Evolutionary conservation across 2,888 invertebrate genomes (phyloP).

Genomic region (Drosophila subsilvestris): DNA sequence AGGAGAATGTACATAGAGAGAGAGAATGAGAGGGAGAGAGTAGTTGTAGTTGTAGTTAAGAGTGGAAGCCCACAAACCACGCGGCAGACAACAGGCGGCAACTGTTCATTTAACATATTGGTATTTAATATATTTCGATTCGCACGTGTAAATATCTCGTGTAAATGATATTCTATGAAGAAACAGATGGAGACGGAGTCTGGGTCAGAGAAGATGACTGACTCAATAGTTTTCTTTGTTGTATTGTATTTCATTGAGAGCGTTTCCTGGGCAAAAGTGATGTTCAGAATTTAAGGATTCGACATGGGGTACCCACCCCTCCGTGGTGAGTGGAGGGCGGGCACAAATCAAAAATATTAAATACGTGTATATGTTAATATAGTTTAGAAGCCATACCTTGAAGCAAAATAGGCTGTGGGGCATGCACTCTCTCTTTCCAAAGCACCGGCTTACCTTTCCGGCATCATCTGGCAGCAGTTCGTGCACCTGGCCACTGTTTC

Average conservation of each 20-base stretch:
- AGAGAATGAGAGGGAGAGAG: constrained; percentile 18
- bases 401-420: constrained; percentile 93
- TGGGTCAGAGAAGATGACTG: constrained; percentile 12
- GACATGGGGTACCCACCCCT: constrained; percentile 11
- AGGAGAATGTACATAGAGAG: constrained; percentile 48
- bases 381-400: constrained; percentile 88
- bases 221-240: constrained; percentile 6
- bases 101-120: constrained; percentile 79
- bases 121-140: constrained; percentile 82
- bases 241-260: constrained; percentile 10
- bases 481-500: constrained; percentile 60
- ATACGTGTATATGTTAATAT: constrained; percentile 83
- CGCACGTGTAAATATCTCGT: constrained; percentile 28
- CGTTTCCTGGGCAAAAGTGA: constrained; percentile 46
- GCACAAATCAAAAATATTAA: constrained; percentile 81
- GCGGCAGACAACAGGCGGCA: constrained; percentile 60
- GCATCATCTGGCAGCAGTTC: constrained; percentile 76
- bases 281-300: constrained; percentile 33
- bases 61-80: constrained; percentile 72
- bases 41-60: constrained; percentile 25
- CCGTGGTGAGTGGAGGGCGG: constrained; percentile 19
- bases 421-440: constrained; percentile 92
- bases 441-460: constrained; percentile 88
- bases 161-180: constrained; percentile 13
- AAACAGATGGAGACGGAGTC: constrained; percentile 35